phyloP scores from a whole-genome alignment of 2,888 invertebrate genomes.

The Calameuta idolon region DNA sequence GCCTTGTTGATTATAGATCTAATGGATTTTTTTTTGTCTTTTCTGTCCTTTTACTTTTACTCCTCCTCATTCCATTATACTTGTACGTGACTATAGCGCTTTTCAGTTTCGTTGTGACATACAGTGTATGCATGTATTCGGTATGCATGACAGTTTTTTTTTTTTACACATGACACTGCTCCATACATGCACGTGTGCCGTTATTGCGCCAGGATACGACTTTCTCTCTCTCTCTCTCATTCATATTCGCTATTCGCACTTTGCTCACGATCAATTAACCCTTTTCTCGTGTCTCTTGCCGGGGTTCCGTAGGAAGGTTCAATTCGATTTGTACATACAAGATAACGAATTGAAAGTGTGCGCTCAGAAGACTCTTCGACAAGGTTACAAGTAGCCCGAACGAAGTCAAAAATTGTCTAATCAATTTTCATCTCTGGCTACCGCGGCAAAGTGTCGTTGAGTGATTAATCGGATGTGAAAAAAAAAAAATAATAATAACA shows the following conservation, averaged over 20 bases:
- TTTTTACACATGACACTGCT: not conserved
- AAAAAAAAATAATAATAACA: not conserved
- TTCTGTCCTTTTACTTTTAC: slow-evolving; percentile 2
- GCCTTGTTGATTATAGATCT: slow-evolving; percentile 14
- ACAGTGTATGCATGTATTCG: not conserved
- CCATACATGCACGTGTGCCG: not conserved
- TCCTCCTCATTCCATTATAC: not conserved
- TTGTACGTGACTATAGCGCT: not conserved
- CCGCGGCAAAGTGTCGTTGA: not conserved
- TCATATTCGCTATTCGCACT: slow-evolving; percentile 11
- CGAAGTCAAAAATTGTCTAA: slow-evolving; percentile 18
- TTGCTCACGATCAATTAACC: slow-evolving; percentile 5
- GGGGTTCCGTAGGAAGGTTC: slow-evolving; percentile 27
- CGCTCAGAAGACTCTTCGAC: slow-evolving; percentile 38
- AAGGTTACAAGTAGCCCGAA: slow-evolving; percentile 21
- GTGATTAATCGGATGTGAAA: no score
- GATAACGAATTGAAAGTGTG: slow-evolving; percentile 43
- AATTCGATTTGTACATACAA: slow-evolving; percentile 37
- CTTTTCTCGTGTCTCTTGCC: not conserved
- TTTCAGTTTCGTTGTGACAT: slow-evolving; percentile 9
- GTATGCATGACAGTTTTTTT: not conserved
- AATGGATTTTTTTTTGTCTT: slow-evolving; percentile 16
- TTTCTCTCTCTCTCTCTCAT: slow-evolving; percentile 5
- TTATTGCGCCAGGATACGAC: not conserved
- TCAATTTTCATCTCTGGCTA: not conserved